These are phyloP conservation scores for Stenurella melanura DNA, from an alignment of 2,888 invertebrate species.

Conservation along the genomic window DNA sequence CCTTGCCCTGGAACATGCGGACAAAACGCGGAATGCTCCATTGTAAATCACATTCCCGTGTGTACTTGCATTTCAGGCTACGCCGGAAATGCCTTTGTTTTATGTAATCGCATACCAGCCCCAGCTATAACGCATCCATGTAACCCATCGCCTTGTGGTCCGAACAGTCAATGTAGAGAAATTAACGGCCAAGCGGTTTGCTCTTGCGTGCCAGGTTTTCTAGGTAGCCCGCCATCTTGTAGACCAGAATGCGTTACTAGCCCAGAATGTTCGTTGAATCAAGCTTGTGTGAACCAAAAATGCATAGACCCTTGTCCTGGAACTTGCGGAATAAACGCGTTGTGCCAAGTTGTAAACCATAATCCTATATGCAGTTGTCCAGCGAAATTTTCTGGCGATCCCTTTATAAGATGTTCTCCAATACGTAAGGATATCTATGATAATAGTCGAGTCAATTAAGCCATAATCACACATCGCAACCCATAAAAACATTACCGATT, in stretches of 20 bases:
- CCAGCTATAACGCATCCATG: conserved; percentile 70
- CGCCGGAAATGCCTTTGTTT: conserved; percentile 70
- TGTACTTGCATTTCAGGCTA: conserved; percentile 66
- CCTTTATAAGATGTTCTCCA: conserved; percentile 73
- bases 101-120: conserved; percentile 75
- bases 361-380: conserved; percentile 78
- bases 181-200: conserved; percentile 76
- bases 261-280: conserved; percentile 85
- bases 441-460: too few relatives aligned
- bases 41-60: conserved; percentile 72
- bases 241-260: conserved; percentile 88
- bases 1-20: conserved; percentile 76
- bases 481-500: too few relatives aligned
- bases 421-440: conserved; percentile 68
- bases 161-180: conserved; percentile 86
- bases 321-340: conserved; percentile 85
- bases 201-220: conserved; percentile 71
- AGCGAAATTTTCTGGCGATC: conserved; percentile 78
- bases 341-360: conserved; percentile 87
- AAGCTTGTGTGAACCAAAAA: conserved; percentile 86
- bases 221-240: conserved; percentile 81
- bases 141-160: conserved; percentile 77
- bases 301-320: conserved; percentile 91
- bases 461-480: too few relatives aligned
- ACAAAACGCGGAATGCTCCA: conserved; percentile 73